phyloP scores from a whole-genome alignment of 1,140 invertebrate species.

The Dinoponera quadriceps region DNA sequence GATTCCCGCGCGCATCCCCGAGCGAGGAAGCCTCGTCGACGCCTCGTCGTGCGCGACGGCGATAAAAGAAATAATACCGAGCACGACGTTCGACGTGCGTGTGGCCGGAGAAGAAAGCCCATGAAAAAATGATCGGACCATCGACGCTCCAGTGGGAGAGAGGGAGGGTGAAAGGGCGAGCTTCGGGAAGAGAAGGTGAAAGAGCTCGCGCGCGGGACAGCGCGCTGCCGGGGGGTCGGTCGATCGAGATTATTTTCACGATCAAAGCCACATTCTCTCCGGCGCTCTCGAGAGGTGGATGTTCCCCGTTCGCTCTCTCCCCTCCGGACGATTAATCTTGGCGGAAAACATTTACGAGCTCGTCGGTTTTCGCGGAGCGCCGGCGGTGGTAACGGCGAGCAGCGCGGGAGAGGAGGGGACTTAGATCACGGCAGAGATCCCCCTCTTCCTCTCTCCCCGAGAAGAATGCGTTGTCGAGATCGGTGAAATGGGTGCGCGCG shows the following conservation, averaged over 20 bases:
- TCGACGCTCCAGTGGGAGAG: not conserved
- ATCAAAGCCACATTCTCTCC: conserved; percentile 56
- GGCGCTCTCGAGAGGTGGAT: conserved; percentile 34
- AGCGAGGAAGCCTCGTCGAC: too few species aligned
- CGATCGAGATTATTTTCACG: conserved; percentile 59
- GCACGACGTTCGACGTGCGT: not conserved
- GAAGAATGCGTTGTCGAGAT: conserved; percentile 45
- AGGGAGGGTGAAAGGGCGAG: not conserved
- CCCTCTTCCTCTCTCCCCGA: too few species aligned
- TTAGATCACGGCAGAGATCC: conserved; percentile 41
- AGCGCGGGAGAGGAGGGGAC: conserved; percentile 40
- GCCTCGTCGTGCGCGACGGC: too few species aligned
- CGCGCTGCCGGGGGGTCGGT: not conserved
- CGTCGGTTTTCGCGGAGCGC: conserved; percentile 13
- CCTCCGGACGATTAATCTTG: conserved; percentile 62
- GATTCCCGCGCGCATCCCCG: not conserved
- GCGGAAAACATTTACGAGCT: conserved; percentile 62
- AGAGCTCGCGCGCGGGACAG: not conserved
- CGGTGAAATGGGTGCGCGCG: not conserved
- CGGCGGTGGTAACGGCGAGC: not conserved
- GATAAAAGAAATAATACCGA: not conserved
- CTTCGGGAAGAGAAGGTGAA: not conserved
- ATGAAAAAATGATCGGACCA: not conserved
- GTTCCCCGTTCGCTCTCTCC: conserved; percentile 35
- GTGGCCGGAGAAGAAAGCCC: not conserved